phyloP scores from a whole-genome alignment of 2,797 vertebrate genomes.

The Glossophaga mutica region DNA sequence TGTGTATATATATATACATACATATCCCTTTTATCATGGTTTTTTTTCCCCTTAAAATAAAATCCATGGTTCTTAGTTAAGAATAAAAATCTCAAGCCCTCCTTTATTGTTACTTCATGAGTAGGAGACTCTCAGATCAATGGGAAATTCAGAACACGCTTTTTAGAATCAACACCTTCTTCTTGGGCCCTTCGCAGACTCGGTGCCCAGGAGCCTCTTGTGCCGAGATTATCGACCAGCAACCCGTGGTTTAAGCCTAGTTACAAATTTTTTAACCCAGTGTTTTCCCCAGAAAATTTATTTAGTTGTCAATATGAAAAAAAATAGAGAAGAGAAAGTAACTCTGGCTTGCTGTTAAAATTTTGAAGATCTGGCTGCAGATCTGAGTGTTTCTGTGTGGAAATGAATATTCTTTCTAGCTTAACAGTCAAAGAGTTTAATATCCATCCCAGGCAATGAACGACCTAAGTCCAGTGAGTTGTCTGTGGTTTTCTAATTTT shows the following conservation, averaged over 20 bases:
- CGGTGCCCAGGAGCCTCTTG: neutral
- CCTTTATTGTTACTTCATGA: neutral
- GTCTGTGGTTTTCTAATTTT: neutral
- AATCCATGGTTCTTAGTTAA: neutral
- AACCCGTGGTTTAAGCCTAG: neutral
- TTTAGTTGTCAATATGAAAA: neutral
- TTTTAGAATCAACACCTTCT: neutral
- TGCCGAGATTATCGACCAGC: neutral
- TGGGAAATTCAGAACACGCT: neutral
- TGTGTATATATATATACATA: too few species aligned
- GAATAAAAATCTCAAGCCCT: neutral
- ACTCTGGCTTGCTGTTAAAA: constrained; percentile 7
- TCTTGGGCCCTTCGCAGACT: neutral
- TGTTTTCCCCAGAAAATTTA: constrained; percentile 5
- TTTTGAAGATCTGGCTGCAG: neutral
- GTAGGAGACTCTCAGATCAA: neutral
- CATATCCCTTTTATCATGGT: neutral
- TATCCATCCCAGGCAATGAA: neutral
- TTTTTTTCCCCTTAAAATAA: neutral
- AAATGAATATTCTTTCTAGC: neutral
- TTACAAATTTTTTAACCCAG: neutral
- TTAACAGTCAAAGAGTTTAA: neutral
- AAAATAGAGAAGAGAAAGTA: neutral
- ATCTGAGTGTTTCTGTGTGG: neutral
- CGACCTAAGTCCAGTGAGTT: neutral